Evolutionary conservation across 2,888 invertebrate species (phyloP).

Genomic region (Penaeus monodon): DNA sequence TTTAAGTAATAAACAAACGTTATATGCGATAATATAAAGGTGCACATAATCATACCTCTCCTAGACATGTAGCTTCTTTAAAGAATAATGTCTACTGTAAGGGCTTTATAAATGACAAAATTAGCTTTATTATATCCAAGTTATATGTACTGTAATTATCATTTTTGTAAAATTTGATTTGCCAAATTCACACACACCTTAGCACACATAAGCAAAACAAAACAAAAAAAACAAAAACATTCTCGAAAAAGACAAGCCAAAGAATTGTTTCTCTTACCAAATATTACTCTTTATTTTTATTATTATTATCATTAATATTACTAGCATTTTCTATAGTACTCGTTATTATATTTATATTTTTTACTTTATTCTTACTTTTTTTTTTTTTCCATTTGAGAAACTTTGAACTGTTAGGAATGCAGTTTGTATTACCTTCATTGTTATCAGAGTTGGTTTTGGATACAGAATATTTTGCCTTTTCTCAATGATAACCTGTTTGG

Average conservation of each 20-base stretch:
- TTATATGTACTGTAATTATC: background rate
- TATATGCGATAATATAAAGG: conserved; percentile 21
- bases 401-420: background rate
- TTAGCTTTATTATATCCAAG: background rate
- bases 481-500: too few relatives aligned
- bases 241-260: background rate
- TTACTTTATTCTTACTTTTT: background rate
- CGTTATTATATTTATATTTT: too few relatives aligned
- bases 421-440: too few relatives aligned
- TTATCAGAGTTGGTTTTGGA: too few relatives aligned
- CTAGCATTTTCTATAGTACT: too few relatives aligned
- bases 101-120: conserved; percentile 10
- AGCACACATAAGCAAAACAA: too few relatives aligned
- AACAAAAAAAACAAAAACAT: too few relatives aligned
- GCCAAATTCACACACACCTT: too few relatives aligned
- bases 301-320: too few relatives aligned
- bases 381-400: background rate
- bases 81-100: background rate
- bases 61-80: conserved; percentile 21
- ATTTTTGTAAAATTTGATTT: too few relatives aligned
- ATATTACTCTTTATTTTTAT: too few relatives aligned
- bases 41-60: conserved; percentile 33
- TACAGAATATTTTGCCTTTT: too few relatives aligned
- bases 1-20: conserved; percentile 9
- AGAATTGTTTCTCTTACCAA: background rate